phyloP scores from a whole-genome alignment of 2,797 vertebrate species.

The Meda fulgida region DNA sequence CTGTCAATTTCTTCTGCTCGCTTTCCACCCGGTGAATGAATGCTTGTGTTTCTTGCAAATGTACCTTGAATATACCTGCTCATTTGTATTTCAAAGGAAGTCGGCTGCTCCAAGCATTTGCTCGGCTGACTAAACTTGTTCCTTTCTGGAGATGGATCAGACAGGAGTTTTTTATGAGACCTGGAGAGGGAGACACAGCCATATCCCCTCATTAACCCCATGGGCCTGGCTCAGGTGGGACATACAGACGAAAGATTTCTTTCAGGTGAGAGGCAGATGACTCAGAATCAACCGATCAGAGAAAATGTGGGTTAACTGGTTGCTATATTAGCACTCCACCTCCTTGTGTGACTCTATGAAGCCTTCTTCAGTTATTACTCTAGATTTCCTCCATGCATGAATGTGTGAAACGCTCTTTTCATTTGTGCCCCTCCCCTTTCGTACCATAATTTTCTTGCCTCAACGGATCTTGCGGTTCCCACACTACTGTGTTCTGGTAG shows the following conservation, averaged over 20 bases:
- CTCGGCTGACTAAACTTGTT: conserved; percentile 78
- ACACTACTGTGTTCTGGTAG: conserved; percentile 35
- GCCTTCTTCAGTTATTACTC: conserved; percentile 24
- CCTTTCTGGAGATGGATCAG: conserved; percentile 82
- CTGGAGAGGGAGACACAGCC: conserved; percentile 50
- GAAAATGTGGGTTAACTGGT: conserved; percentile 41
- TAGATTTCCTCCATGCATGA: background rate
- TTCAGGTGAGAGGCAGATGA: conserved; percentile 6
- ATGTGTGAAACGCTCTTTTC: conserved; percentile 20
- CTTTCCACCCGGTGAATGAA: conserved; percentile 3
- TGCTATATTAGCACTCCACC: background rate
- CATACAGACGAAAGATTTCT: background rate
- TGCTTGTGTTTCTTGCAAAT: conserved; percentile 51
- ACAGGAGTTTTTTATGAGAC: conserved; percentile 69
- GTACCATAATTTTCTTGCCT: conserved; percentile 11
- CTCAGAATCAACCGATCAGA: conserved; percentile 21
- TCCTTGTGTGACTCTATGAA: background rate
- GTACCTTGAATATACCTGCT: conserved; percentile 64
- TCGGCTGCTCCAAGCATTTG: conserved; percentile 70
- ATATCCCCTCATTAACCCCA: conserved; percentile 51
- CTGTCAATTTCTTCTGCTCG: background rate
- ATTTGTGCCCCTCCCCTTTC: background rate
- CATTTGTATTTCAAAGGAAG: conserved; percentile 82
- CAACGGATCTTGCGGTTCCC: background rate
- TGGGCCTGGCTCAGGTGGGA: conserved; percentile 55